These are phyloP conservation scores for Dasypolia templi DNA, from an alignment of 2,888 invertebrate species.

Conservation along the genomic window DNA sequence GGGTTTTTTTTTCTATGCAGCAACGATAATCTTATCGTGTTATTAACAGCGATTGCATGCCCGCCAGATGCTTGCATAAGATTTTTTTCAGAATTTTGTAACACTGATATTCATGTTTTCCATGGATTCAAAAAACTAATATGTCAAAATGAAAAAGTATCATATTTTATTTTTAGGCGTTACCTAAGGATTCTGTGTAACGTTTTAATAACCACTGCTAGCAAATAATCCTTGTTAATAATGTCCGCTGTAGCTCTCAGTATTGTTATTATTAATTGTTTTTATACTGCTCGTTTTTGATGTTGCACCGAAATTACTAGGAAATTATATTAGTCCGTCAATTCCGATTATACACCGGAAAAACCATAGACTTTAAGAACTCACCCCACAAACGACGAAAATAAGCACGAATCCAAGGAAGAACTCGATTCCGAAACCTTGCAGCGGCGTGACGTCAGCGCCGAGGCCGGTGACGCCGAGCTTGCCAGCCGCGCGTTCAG, in stretches of 20 bases:
- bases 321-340: conserved; percentile 13
- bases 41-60: too few species aligned
- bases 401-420: conserved; percentile 97
- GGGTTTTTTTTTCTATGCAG: too few species aligned
- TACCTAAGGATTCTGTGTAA: conserved; percentile 22
- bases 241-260: conserved; percentile 13
- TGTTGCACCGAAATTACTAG: conserved; percentile 1
- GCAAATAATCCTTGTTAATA: conserved; percentile 14
- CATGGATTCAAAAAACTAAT: too few species aligned
- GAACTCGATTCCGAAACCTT: conserved; percentile 97
- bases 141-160: conserved; percentile 26
- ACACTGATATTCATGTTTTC: too few species aligned
- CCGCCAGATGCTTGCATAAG: too few species aligned
- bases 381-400: conserved; percentile 96
- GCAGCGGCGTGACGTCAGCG: conserved; percentile 91
- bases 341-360: conserved; percentile 3
- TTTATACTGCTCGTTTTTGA: background rate
- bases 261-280: conserved; percentile 40
- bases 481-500: conserved; percentile 90
- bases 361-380: conserved; percentile 60
- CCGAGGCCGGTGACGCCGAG: conserved; percentile 93
- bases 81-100: too few species aligned
- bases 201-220: conserved; percentile 32
- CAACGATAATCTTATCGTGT: too few species aligned
- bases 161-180: conserved; percentile 53